These are phyloP conservation scores for Cheilosia urbana DNA, from an alignment of 2,888 invertebrate genomes.

Conservation along the genomic window DNA sequence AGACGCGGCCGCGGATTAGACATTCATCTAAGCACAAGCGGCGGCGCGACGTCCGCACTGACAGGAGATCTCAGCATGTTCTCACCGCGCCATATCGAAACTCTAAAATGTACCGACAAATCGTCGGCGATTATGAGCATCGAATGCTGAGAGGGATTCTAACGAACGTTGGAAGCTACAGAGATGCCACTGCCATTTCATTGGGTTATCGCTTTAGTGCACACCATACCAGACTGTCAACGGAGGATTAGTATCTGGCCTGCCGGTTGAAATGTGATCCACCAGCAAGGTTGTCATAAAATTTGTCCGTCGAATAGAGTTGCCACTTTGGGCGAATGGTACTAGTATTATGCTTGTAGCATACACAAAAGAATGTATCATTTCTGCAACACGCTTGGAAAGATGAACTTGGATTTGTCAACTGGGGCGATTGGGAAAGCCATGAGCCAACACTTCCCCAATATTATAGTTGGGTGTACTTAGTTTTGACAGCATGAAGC, in stretches of 20 bases:
- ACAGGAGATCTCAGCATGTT: conserved; percentile 30
- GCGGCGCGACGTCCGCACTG: not conserved
- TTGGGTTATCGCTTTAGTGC: conserved; percentile 9
- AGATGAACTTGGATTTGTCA: no score
- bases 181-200: conserved; percentile 29
- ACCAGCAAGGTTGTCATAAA: not conserved
- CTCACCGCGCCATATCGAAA: conserved; percentile 46
- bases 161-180: conserved; percentile 59
- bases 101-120: conserved; percentile 61
- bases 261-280: not conserved
- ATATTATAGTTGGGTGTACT: no score
- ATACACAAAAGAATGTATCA: no score
- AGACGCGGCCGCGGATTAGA: conserved; percentile 28
- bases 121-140: conserved; percentile 47
- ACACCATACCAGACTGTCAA: not conserved
- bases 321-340: conserved; percentile 24
- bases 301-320: not conserved
- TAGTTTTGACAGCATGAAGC: no score
- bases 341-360: no score
- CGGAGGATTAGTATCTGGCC: conserved; percentile 5
- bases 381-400: no score
- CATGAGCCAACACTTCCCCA: no score
- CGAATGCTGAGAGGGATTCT: conserved; percentile 25
- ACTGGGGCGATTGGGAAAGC: no score
- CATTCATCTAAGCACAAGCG: conserved; percentile 48